These are phyloP conservation scores for Dicerorhinus sumatrensis DNA, from an alignment of 2,113 vertebrate genomes.

Conservation along the genomic window DNA sequence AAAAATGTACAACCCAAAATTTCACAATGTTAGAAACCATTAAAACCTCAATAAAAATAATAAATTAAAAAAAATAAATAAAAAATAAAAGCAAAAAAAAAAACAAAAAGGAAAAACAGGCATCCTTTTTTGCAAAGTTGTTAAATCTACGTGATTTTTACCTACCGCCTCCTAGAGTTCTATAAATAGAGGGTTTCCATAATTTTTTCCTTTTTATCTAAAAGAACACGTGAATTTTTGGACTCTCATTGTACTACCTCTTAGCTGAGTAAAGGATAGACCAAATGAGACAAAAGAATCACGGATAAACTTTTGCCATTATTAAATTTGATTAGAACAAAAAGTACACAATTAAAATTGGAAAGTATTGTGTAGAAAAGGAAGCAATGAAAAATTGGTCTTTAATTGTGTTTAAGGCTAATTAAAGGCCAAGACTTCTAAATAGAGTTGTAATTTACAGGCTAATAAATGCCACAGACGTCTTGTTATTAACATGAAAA, in stretches of 20 bases:
- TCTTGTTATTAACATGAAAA: conserved; percentile 80
- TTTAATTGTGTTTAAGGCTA: conserved; percentile 81
- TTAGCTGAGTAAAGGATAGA: not conserved
- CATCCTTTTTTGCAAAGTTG: not conserved
- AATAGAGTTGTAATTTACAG: conserved; percentile 82
- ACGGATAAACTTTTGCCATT: not conserved
- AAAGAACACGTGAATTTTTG: not conserved
- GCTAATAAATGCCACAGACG: conserved; percentile 79
- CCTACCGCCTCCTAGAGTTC: not conserved
- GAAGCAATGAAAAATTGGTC: conserved; percentile 75
- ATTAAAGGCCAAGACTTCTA: conserved; percentile 80
- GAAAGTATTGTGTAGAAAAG: conserved; percentile 76
- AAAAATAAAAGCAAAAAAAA: too few relatives aligned
- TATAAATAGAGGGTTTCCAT: not conserved
- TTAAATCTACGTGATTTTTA: conserved; percentile 7
- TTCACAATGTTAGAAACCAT: too few relatives aligned
- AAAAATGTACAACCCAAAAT: too few relatives aligned
- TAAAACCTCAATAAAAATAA: too few relatives aligned
- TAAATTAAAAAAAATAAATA: too few relatives aligned
- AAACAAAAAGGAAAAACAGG: not conserved
- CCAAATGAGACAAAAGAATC: not conserved
- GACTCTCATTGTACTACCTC: not conserved
- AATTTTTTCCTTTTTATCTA: not conserved
- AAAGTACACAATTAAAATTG: conserved; percentile 14
- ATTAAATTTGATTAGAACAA: conserved; percentile 35